These are phyloP conservation scores for Daboia siamensis DNA, from an alignment of 2,113 vertebrate species.

Conservation along the genomic window DNA sequence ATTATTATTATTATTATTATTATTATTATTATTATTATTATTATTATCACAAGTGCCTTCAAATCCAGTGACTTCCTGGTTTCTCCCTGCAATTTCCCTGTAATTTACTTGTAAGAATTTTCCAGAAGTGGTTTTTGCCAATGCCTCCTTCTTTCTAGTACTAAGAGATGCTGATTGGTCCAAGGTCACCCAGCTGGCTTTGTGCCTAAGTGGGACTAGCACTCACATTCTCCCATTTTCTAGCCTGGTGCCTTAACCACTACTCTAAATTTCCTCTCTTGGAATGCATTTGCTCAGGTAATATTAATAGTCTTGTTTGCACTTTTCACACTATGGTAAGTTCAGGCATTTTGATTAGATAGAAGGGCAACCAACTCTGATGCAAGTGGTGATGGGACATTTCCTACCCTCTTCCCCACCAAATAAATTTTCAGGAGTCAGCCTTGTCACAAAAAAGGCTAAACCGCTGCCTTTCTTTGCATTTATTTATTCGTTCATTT, in stretches of 20 bases:
- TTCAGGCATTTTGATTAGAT: not conserved
- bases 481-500: not conserved
- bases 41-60: not conserved
- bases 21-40: not conserved
- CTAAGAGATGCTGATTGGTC: not conserved
- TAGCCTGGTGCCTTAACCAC: not conserved
- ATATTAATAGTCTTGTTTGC: not conserved
- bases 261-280: not conserved
- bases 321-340: not conserved
- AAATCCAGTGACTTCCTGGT: not conserved
- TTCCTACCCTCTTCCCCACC: not conserved
- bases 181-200: not conserved
- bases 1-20: too few relatives aligned
- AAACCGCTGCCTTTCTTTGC: not conserved
- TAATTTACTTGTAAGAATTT: not conserved
- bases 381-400: not conserved
- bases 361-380: accelerated
- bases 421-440: not conserved
- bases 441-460: not conserved
- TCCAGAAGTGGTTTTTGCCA: not conserved
- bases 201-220: not conserved
- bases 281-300: not conserved
- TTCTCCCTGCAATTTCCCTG: not conserved
- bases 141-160: not conserved
- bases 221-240: not conserved